Evolutionary conservation across 2,888 invertebrate species (phyloP), one percentile per base, ranked within the genome.

Genomic region (Vesta saturnalis): DNA sequence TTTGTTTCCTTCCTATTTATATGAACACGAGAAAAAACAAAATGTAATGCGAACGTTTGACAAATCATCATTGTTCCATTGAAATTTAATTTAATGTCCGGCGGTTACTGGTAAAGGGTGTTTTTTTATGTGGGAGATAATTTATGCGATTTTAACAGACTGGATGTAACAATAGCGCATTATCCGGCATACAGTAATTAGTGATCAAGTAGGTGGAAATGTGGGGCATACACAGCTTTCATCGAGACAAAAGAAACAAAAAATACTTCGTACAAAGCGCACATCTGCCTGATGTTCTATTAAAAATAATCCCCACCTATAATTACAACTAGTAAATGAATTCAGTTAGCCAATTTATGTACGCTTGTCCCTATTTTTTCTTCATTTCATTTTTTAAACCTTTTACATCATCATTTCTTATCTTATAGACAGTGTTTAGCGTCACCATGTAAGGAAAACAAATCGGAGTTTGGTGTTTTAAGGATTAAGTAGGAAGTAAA

Each of bases 171-270:
- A 81, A 82, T 80, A 77, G 81, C 75, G 76, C 76, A 79, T 80
- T 81, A 80, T 82, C 78, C 80, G 76, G 77, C 75, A 74, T 75
- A 76, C 78, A 80, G 83, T 83, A 83, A 83, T 83, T 83, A 83
- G 83, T 80, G 83, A 83, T 83, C 82, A 83, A 83, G 83, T 83
- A 83, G 82, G 82, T 83, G 83, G 83, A 83, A 83, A 83, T 83
- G 74, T 82, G 80, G 82, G 82, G 82, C 82, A 82, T 77, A 76
- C 77, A 78, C 75, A 72, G 78, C 78, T 77, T 80, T 80, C 79
- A 79, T 77, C 79, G 76, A 79, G 81, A 82, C 81, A 81, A 82
- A 82, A 81, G 81, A 78, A 79, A 77, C 76, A 77, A 76, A 79
- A n/a, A 80, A 76, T 75, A 69, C 68, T 67, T 68, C 70, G 76